phyloP scores from a whole-genome alignment of 2,797 vertebrate species.

The Harpagifer antarcticus region DNA sequence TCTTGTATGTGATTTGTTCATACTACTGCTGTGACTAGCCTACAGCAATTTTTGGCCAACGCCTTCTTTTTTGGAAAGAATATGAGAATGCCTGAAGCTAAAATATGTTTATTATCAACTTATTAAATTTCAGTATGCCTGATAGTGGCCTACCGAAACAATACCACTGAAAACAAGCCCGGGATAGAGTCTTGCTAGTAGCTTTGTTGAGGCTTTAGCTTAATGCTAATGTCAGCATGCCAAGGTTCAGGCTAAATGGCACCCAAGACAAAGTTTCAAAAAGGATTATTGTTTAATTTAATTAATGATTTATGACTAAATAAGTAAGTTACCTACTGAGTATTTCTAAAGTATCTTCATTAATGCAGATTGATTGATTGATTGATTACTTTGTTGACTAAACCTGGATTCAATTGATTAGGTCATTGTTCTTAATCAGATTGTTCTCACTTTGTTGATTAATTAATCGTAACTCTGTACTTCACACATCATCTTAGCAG shows the following conservation, averaged over 20 bases:
- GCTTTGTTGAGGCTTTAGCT: not conserved
- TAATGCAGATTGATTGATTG: constrained; percentile 5
- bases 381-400: not conserved
- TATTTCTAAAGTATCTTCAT: constrained; percentile 2
- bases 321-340: not conserved
- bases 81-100: too few relatives aligned
- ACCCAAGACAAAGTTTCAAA: not conserved
- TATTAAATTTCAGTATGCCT: not conserved
- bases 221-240: not conserved
- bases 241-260: not conserved
- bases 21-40: not conserved
- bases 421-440: constrained; percentile 35
- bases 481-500: constrained; percentile 50
- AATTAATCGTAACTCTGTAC: constrained; percentile 16
- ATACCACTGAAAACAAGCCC: not conserved
- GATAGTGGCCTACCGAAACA: not conserved
- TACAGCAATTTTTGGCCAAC: not conserved
- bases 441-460: constrained; percentile 31
- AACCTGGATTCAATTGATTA: constrained; percentile 10
- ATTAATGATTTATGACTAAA: too few relatives aligned
- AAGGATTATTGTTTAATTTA: too few relatives aligned
- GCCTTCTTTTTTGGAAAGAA: too few relatives aligned
- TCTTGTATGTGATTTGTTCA: not conserved
- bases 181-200: not conserved
- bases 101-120: not conserved